Base-by-base conservation (phyloP, 2,113 vertebrate genomes). In the Ceyx margarethae region DNA sequence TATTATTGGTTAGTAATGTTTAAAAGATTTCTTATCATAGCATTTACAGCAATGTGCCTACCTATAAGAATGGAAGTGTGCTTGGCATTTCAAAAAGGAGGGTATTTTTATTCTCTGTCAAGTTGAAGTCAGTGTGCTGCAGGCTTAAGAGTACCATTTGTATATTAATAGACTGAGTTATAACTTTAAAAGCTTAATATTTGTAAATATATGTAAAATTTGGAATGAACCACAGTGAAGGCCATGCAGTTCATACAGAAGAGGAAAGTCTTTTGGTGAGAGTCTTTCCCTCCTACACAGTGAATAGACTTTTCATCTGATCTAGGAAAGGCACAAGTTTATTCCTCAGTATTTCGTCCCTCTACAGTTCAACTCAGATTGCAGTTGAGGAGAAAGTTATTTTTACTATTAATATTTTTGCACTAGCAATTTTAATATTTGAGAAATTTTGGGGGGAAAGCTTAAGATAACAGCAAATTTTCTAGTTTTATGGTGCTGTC, bases 1-100 rank as follows among this genome's bases (percentile, higher is more conserved):
- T 93, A 8, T 93, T 95, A 94, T 95, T 83, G 43, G 28, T 43
- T 94, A 87, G 40, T 75, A 84, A 83, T 54, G 6, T 81, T 51
- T 72, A 76, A 69, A 74, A 43, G 12, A 68, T 93, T 73, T 86
- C 45, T 86, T 3, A 40, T 66, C 8, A 26, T 48, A 68, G 37
- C 21, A 62, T 45, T 56, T 90, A 28, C 25, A 75, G 46, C 20
- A 25, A 2, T 35, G 1, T 66, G 48, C 23, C 21, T 54, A 50
- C 54, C 25, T 81, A 1, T 56, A 73, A 37, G 37, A 51, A 58
- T 1, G 20, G 13, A 5, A 11, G 14, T 62, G 28, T 75, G 50
- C 54, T 29, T 81, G 61, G 58, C 3, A 11, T 84, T 95, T 84
- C 10, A 45, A 23, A 77, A 91, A 53, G 21, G 11, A 77, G 28